phyloP scores from a whole-genome alignment of 2,888 invertebrate species.

The Microchrysa polita region DNA sequence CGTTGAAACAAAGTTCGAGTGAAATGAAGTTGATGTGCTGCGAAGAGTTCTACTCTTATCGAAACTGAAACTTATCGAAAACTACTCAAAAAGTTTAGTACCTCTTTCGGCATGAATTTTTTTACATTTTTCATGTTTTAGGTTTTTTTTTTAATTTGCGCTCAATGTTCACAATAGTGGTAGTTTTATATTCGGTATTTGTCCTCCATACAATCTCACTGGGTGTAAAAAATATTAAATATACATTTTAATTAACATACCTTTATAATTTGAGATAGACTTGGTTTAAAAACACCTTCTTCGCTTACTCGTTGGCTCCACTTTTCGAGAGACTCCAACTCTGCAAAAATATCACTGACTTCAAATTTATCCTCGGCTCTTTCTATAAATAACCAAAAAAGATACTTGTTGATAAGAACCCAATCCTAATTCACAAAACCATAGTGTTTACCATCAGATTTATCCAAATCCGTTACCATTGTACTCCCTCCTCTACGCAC shows the following conservation, averaged over 20 bases:
- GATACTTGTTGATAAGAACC: neutral
- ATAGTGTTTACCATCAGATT: slow-evolving; percentile 50
- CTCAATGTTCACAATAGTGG: too few relatives aligned
- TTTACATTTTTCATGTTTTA: too few relatives aligned
- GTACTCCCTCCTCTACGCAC: slow-evolving; percentile 24
- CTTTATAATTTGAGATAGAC: slow-evolving; percentile 6
- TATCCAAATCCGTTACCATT: slow-evolving; percentile 54
- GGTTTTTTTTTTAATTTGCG: too few relatives aligned
- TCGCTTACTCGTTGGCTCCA: slow-evolving; percentile 48
- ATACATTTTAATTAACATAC: neutral
- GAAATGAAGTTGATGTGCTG: too few relatives aligned
- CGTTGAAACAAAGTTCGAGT: too few relatives aligned
- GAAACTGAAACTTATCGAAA: too few relatives aligned
- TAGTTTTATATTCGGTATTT: too few relatives aligned
- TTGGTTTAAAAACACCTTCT: neutral
- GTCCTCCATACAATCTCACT: too few relatives aligned
- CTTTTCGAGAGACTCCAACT: slow-evolving; percentile 49
- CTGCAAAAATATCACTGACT: slow-evolving; percentile 48
- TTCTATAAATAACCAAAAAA: slow-evolving; percentile 16
- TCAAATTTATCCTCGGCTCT: slow-evolving; percentile 38
- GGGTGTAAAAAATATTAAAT: too few relatives aligned
- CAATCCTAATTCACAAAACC: neutral
- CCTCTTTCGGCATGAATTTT: too few relatives aligned
- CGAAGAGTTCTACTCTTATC: too few relatives aligned
- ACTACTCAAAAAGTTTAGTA: too few relatives aligned